Evolutionary conservation across 2,888 invertebrate genomes (phyloP), one percentile per base, ranked within the genome.

Genomic region (Lomographa bimaculata): DNA sequence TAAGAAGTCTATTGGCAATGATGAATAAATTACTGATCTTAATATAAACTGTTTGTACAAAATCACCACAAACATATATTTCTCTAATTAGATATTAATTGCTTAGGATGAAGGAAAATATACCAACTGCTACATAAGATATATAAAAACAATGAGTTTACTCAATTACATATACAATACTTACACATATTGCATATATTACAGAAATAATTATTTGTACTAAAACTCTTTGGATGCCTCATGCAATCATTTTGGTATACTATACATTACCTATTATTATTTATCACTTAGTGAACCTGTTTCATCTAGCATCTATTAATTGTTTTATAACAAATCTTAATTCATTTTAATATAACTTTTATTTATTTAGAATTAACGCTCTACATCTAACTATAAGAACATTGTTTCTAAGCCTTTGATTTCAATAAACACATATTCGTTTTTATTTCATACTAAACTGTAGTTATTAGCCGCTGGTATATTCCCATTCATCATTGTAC

Each of bases 1-100:
- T 53, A 53, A 50, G 40, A 46, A 42, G 42, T 45, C 50, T 53
- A 53, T 50, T 50, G 51, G 49, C 51, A 43, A 49, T 54, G 42
- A 39, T 46, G 35, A 43, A 33, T 45, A 38, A 49, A 46, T 32
- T 40, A 40, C 4, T 27, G 39, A 32, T 42, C 35, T n/a, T n/a
- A n/a, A 24, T 49, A 50, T 41, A 50, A 43, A 49, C 46, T 12
- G 45, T 43, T 32, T 42, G 42, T 45, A 43, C 42, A 50, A 54
- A 50, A 49, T 46, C 32, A 43, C 42, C 44, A 48, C 44, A 49
- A 46, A 50, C 39, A 45, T 50, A 43, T 50, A 44, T 34, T 44
- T 49, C 35, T 35, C 39, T 27, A 32, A 36, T 35, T 45, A 48
- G 32, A 38, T 37, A 41, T 33, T 28, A 21, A 38, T n/a, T 18